Evolutionary conservation across 1,140 invertebrate species (phyloP), one percentile per base, ranked within the genome.

Genomic region (Musca domestica): DNA sequence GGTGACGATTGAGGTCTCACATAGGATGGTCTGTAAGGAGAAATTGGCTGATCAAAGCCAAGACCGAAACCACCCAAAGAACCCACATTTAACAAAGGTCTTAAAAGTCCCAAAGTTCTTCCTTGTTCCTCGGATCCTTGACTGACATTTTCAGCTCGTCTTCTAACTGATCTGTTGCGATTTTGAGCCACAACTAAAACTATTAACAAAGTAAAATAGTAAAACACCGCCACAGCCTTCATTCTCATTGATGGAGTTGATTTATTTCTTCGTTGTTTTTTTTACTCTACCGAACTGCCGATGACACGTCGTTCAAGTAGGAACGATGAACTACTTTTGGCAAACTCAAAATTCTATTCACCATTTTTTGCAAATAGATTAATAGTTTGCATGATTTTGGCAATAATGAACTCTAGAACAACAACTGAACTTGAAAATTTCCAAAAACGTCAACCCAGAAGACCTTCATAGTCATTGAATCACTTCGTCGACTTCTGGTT

Each of bases 101-200:
- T 69, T 19, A 80, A 41, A 12, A 80, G 34, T 1, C 77, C 77
- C 54, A 80, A 23, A 0, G 77, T 80, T 19, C 77, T 70, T 54
- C 75, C 76, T 54, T 79, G 71, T 0, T 7, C 52, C 3, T 23
- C 22, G 0, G 63, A 17, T 12, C 65, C 23, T 47, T 52, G 63
- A n/a, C 10, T 56, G 3, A 27, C 7, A 34, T 34, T 56, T 54
- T 14, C 3, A 23, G 52, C 4, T 23, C 52, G 23, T 15, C 23
- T 14, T 54, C 20, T 14, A 12, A 23, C 22, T 54, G 52, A 54
- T 54, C 52, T 20, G 14, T 25, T 23, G 23, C 52, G 52, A 12
- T 22, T 54, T 61, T 61, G 56, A 10, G 56, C 27, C 27, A 27
- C 34, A 12, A 30, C 27, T 20, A 58, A 41, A 17, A 19, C 27